phyloP scores from a whole-genome alignment of 2,113 vertebrate species.

The Cyprinus carpio region DNA sequence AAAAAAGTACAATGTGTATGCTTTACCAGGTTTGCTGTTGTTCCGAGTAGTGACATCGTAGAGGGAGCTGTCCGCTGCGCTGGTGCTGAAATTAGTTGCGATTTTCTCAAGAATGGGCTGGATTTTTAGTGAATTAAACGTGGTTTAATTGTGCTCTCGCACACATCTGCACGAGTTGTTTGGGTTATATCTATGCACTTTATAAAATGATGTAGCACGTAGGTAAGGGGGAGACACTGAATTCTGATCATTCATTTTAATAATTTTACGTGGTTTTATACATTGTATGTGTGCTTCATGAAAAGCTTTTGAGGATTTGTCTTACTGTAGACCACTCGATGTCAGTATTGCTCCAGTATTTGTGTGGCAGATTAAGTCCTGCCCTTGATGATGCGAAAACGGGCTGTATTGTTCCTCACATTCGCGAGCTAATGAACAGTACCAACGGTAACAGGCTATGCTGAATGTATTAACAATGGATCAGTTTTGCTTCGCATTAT shows the following conservation, averaged over 20 bases:
- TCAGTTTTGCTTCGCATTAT: neutral
- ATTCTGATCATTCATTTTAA: neutral
- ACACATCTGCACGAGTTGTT: neutral
- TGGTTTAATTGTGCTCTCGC: neutral
- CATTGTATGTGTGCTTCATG: neutral
- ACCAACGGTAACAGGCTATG: neutral
- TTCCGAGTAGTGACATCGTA: neutral
- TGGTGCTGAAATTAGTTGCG: neutral
- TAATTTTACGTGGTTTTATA: neutral
- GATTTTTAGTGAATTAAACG: neutral
- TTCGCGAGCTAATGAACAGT: neutral
- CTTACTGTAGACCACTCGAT: conserved; percentile 32
- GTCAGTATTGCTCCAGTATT: conserved; percentile 48
- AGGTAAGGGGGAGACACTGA: neutral
- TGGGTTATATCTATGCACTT: neutral
- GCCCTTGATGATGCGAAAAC: neutral
- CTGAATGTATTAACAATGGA: neutral
- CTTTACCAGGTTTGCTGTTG: neutral
- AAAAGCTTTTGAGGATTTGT: neutral
- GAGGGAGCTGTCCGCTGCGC: neutral
- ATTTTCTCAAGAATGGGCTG: neutral
- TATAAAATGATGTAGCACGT: neutral
- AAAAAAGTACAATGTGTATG: neutral
- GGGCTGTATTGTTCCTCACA: neutral
- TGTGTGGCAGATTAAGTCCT: neutral